Evolutionary conservation across 2,113 vertebrate species (phyloP).

Genomic region (Acanthochromis polyacanthus): DNA sequence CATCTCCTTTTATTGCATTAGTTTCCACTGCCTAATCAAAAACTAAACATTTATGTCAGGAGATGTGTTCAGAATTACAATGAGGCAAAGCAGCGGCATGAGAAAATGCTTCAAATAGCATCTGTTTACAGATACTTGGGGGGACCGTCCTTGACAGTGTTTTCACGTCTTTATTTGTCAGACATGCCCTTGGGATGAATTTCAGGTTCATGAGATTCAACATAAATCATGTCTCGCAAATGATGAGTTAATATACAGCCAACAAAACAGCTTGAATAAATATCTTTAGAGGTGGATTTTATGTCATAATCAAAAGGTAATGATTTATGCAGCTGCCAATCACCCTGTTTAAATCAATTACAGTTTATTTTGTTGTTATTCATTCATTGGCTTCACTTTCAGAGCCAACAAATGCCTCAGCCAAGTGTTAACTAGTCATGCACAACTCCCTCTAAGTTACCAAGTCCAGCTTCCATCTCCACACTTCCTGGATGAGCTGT

Average conservation of each 20-base stretch:
- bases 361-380: neutral
- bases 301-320: neutral
- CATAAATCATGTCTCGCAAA: too few relatives aligned
- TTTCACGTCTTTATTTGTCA: neutral
- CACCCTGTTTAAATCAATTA: neutral
- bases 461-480: neutral
- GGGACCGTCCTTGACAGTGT: neutral
- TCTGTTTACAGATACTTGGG: neutral
- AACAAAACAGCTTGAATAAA: neutral
- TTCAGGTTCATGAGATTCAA: conserved; percentile 10
- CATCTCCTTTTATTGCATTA: neutral
- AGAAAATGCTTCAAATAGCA: neutral
- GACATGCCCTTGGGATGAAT: neutral
- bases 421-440: neutral
- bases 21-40: neutral
- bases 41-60: neutral
- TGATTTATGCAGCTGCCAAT: neutral
- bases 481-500: conserved; percentile 5
- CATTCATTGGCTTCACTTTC: neutral
- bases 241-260: neutral
- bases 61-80: neutral
- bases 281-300: neutral
- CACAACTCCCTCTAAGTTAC: neutral
- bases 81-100: neutral
- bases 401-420: conserved; percentile 8